Percentiles rank a stretch among this genome's conserved stretches.
phyloP scores from a whole-genome alignment of 2,888 invertebrate genomes.

The Oxystoma pomonae region DNA sequence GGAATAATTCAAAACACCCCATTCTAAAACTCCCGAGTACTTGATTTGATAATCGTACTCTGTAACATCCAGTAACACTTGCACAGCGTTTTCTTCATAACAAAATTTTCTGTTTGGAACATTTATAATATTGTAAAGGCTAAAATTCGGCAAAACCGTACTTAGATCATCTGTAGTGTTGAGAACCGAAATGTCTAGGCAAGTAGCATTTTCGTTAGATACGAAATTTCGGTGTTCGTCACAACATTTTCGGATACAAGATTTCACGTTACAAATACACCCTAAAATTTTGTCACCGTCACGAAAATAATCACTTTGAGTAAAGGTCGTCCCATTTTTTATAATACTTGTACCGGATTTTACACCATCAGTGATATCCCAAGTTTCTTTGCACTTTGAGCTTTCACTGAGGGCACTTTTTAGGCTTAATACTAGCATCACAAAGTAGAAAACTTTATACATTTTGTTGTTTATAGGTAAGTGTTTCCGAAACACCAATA shows the following conservation, averaged over 20 bases:
- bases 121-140: conserved; percentile 24
- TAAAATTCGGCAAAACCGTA: background rate
- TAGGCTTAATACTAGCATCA: background rate
- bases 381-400: conserved; percentile 17
- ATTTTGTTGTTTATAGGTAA: conserved; percentile 3
- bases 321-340: conserved; percentile 25
- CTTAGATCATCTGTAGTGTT: background rate
- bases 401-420: conserved; percentile 1
- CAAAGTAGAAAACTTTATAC: conserved; percentile 4
- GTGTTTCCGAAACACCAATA: background rate
- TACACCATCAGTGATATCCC: conserved; percentile 29
- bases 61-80: conserved; percentile 19
- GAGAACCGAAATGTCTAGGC: background rate
- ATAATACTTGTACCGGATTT: conserved; percentile 23
- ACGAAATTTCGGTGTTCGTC: conserved; percentile 7
- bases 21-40: conserved; percentile 19
- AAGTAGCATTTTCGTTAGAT: background rate
- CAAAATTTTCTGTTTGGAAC: conserved; percentile 28
- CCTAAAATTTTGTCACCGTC: conserved; percentile 18
- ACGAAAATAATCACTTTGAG: conserved; percentile 21
- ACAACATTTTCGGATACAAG: conserved; percentile 32
- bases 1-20: conserved; percentile 18
- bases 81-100: conserved; percentile 19
- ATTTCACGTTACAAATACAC: conserved; percentile 26
- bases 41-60: conserved; percentile 11